These are phyloP conservation scores for Himalopsyche phryganea DNA, from an alignment of 1,140 invertebrate genomes.

Conservation along the genomic window DNA sequence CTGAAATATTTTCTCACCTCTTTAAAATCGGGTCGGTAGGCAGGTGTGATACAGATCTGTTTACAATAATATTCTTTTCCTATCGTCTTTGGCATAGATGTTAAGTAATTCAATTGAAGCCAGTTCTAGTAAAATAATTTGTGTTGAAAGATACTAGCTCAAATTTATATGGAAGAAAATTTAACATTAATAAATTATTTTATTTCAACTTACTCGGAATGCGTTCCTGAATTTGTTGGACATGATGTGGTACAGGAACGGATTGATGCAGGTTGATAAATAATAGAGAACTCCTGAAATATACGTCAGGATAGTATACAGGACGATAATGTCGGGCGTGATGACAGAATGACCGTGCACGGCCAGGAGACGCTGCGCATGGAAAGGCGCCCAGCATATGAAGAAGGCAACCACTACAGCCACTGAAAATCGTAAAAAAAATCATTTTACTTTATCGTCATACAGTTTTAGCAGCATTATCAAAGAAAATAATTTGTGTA, in stretches of 20 bases:
- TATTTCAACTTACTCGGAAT: conserved; percentile 67
- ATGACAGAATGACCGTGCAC: conserved; percentile 59
- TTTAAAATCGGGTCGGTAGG: too few species aligned
- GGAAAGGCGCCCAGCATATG: conserved; percentile 93
- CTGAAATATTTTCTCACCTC: too few species aligned
- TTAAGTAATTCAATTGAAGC: too few species aligned
- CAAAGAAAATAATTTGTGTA: background rate
- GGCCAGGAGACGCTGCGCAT: conserved; percentile 78
- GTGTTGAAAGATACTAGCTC: too few species aligned
- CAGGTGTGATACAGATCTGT: too few species aligned
- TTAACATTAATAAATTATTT: too few species aligned
- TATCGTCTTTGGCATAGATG: too few species aligned
- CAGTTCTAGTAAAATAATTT: too few species aligned
- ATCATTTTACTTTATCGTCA: background rate
- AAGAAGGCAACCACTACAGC: conserved; percentile 93
- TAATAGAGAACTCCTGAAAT: conserved; percentile 70
- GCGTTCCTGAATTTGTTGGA: conserved; percentile 82
- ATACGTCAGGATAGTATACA: conserved; percentile 64
- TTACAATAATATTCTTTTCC: too few species aligned
- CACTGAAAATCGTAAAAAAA: conserved; percentile 58
- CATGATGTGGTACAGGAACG: conserved; percentile 84
- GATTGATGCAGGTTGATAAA: conserved; percentile 75
- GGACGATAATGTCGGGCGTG: conserved; percentile 47
- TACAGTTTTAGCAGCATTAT: background rate
- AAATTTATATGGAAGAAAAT: too few species aligned